Conservation (phyloP, 2,888 invertebrate genomes). For the Mallateleia sp. region DNA sequence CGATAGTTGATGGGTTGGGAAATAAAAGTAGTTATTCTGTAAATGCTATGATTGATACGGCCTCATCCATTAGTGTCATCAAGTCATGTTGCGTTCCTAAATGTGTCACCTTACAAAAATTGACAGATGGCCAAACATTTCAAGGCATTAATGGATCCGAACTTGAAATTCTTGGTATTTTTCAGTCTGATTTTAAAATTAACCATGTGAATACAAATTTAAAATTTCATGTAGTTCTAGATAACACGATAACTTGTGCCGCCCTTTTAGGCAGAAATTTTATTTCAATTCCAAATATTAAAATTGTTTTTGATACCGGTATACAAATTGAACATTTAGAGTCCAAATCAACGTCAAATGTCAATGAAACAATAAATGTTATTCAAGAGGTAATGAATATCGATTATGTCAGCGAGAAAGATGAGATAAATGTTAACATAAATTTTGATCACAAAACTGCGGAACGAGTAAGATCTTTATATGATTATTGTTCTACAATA, state of each 20-base stretch:
- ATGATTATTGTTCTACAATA: too few relatives aligned
- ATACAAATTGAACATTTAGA: too few relatives aligned
- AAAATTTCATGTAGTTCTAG: not conserved
- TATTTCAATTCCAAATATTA: not conserved
- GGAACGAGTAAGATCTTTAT: too few relatives aligned
- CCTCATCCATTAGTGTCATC: not conserved
- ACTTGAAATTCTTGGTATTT: not conserved
- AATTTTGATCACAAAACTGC: too few relatives aligned
- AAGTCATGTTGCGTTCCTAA: not conserved
- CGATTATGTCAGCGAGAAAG: too few relatives aligned
- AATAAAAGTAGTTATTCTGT: not conserved
- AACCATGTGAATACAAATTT: not conserved
- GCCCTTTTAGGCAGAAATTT: not conserved
- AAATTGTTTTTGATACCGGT: too few relatives aligned
- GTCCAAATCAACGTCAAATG: too few relatives aligned
- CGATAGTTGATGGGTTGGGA: not conserved
- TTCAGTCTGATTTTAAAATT: not conserved
- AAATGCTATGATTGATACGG: not conserved
- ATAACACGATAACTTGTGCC: not conserved
- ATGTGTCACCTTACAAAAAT: not conserved
- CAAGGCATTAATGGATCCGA: not conserved
- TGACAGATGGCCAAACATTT: not conserved
- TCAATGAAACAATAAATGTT: too few relatives aligned
- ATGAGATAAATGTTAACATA: too few relatives aligned
- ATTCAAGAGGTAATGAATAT: too few relatives aligned